phyloP scores from a whole-genome alignment of 2,888 invertebrate genomes.

The Troides helena region DNA sequence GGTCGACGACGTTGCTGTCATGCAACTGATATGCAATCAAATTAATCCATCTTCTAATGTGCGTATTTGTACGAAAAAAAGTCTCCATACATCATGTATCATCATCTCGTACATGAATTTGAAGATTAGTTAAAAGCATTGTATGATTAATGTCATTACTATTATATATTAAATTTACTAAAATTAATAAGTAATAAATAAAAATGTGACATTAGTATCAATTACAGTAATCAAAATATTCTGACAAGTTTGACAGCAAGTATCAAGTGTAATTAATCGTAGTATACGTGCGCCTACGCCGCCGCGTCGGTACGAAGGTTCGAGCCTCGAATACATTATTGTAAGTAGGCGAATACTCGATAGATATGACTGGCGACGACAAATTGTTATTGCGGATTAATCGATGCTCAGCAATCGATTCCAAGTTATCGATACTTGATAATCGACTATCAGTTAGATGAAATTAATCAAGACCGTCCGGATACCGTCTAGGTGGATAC shows the following conservation, averaged over 20 bases:
- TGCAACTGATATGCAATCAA: no score
- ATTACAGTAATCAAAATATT: constrained; percentile 33
- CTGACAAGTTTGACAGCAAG: constrained; percentile 41
- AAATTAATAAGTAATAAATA: background rate
- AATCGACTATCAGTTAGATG: constrained; percentile 22
- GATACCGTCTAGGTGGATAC: no score
- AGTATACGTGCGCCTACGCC: constrained; percentile 59
- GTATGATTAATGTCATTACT: no score
- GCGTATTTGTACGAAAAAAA: no score
- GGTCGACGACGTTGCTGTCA: no score
- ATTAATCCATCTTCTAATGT: no score
- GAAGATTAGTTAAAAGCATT: no score
- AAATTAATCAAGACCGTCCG: constrained; percentile 13
- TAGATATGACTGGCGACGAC: constrained; percentile 70
- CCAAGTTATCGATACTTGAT: constrained; percentile 36
- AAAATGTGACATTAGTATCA: constrained; percentile 38
- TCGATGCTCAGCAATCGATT: constrained; percentile 55
- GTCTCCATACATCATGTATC: no score
- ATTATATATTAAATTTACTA: no score
- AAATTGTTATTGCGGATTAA: constrained; percentile 76
- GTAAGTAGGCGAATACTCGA: constrained; percentile 68
- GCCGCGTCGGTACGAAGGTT: constrained; percentile 60
- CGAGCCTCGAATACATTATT: constrained; percentile 67
- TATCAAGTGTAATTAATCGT: constrained; percentile 55
- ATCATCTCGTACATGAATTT: no score